Percentiles rank a stretch among this genome's conserved stretches.
Evolutionary conservation across 2,888 invertebrate genomes (phyloP).

Genomic region (Cistogaster globosa): DNA sequence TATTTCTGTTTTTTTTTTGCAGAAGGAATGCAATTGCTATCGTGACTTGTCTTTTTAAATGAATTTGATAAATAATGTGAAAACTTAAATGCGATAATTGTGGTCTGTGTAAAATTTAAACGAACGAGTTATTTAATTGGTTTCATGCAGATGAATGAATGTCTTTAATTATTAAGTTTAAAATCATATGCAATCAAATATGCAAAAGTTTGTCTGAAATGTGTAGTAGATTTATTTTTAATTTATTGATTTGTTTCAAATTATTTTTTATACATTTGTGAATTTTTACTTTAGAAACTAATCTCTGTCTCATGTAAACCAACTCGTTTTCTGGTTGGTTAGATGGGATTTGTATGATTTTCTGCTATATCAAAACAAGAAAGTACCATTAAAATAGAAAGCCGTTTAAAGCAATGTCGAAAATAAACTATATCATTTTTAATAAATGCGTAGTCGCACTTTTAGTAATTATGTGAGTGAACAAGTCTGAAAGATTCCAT

Average conservation of each 20-base stretch:
- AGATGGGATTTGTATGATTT: too few relatives aligned
- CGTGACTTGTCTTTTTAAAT: constrained; percentile 54
- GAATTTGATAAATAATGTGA: constrained; percentile 46
- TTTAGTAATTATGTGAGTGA: too few relatives aligned
- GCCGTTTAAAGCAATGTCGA: too few relatives aligned
- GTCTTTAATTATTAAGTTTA: neutral
- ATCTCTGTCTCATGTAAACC: too few relatives aligned
- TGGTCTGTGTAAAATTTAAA: constrained; percentile 26
- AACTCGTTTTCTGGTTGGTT: too few relatives aligned
- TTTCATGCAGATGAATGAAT: constrained; percentile 33
- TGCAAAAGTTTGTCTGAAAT: neutral
- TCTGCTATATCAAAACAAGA: too few relatives aligned
- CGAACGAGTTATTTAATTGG: constrained; percentile 2
- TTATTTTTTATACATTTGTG: neutral
- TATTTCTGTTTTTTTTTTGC: neutral
- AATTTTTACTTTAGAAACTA: neutral
- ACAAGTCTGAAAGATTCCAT: too few relatives aligned
- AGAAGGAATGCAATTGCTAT: constrained; percentile 34
- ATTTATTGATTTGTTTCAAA: neutral
- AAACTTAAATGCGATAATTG: constrained; percentile 52
- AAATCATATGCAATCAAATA: constrained; percentile 10
- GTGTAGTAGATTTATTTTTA: neutral
- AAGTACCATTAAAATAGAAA: too few relatives aligned
- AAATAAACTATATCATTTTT: too few relatives aligned
- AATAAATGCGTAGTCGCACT: too few relatives aligned